Conservation (phyloP, 1,140 invertebrate species). For the Calliphora vicina region DNA sequence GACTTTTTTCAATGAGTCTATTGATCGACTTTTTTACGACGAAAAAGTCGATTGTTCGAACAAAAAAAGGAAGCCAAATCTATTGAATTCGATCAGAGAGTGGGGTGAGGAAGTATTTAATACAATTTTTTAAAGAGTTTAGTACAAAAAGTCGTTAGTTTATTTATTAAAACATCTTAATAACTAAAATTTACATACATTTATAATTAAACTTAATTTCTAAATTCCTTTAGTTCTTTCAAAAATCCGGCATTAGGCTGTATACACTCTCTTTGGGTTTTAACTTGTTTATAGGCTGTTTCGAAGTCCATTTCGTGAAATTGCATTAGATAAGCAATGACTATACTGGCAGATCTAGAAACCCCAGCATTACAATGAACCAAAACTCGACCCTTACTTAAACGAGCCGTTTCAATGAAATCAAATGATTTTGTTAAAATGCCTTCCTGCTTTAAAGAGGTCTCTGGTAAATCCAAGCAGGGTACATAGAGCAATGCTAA, state of each 20-base stretch:
- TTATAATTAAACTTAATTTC: background rate
- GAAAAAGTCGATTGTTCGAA: no score
- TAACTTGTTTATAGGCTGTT: slow-evolving; percentile 77
- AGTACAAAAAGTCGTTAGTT: background rate
- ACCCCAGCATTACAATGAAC: slow-evolving; percentile 94
- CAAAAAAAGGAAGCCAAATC: no score
- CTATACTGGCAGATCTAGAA: slow-evolving; percentile 83
- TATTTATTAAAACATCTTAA: background rate
- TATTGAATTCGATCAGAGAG: no score
- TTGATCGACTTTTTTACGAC: no score
- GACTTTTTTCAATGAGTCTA: no score
- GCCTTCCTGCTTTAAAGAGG: slow-evolving; percentile 64
- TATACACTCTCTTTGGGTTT: slow-evolving; percentile 71
- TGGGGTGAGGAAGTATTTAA: no score
- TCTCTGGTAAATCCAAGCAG: slow-evolving; percentile 78
- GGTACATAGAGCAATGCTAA: slow-evolving; percentile 68
- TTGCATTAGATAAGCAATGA: slow-evolving; percentile 85
- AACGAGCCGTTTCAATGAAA: slow-evolving; percentile 67
- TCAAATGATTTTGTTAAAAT: slow-evolving; percentile 66
- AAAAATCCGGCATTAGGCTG: slow-evolving; percentile 84
- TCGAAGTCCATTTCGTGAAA: slow-evolving; percentile 69
- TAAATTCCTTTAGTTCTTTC: slow-evolving; percentile 67
- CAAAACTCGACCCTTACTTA: slow-evolving; percentile 71
- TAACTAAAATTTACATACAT: no score
- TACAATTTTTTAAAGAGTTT: background rate